phyloP scores from a whole-genome alignment of 2,113 vertebrate species.

The Piaya cayana region DNA sequence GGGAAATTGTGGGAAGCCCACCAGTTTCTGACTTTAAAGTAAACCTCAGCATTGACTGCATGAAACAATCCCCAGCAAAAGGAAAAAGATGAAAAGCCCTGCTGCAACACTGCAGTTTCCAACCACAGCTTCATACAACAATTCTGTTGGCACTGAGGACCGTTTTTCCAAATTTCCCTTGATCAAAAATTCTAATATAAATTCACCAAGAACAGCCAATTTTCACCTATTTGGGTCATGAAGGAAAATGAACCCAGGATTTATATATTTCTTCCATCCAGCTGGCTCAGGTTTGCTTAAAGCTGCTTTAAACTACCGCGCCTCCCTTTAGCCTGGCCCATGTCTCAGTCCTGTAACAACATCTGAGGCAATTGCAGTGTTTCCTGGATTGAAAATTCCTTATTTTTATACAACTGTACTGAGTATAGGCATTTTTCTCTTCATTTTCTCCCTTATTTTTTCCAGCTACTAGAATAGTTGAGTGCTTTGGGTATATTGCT shows the following conservation, averaged over 20 bases:
- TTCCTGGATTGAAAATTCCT: not conserved
- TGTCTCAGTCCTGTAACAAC: not conserved
- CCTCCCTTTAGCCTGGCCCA: not conserved
- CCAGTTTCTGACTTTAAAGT: not conserved
- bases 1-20: not conserved
- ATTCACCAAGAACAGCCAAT: not conserved
- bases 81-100: not conserved
- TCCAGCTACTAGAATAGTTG: not conserved
- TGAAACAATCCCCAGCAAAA: not conserved
- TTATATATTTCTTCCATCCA: not conserved
- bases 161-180: not conserved
- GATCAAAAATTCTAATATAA: not conserved
- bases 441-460: not conserved
- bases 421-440: not conserved
- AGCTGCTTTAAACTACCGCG: slow-evolving; percentile 3
- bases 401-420: not conserved
- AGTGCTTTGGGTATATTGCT: not conserved
- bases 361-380: not conserved
- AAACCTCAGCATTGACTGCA: not conserved
- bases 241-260: not conserved
- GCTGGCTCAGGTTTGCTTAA: not conserved
- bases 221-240: not conserved
- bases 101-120: not conserved
- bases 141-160: not conserved
- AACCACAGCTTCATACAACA: not conserved